A percentile compares a stretch with the other conserved stretches of the same genome.
Evolutionary conservation across 2,113 vertebrate species (phyloP).

Genomic region (Steatornis caripensis): DNA sequence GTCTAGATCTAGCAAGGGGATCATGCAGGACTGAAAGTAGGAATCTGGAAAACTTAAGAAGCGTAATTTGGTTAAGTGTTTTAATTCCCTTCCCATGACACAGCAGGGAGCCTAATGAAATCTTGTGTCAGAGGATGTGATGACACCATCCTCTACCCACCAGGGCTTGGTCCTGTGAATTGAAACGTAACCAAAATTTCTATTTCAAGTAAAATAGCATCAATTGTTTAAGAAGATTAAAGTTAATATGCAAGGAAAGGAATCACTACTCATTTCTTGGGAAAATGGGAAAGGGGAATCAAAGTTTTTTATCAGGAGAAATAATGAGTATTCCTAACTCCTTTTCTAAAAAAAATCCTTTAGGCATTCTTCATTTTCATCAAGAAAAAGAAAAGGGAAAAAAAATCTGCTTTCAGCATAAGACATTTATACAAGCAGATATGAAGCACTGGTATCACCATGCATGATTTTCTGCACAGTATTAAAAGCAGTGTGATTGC

Average conservation of each 20-base stretch:
- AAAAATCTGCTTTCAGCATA: neutral
- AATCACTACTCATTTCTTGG: neutral
- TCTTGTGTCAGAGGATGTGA: neutral
- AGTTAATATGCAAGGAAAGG: neutral
- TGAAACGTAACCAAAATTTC: neutral
- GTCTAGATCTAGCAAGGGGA: neutral
- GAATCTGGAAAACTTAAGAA: neutral
- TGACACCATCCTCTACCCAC: no score
- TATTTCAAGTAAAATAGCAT: slow-evolving; percentile 15
- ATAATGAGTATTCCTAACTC: neutral
- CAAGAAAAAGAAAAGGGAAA: slow-evolving; percentile 15
- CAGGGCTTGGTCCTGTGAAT: neutral
- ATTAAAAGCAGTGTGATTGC: slow-evolving; percentile 42
- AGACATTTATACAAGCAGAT: neutral
- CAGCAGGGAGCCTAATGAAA: neutral
- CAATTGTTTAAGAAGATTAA: neutral
- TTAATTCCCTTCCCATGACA: neutral
- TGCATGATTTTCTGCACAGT: slow-evolving; percentile 27
- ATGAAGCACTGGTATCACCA: slow-evolving; percentile 12
- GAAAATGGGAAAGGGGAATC: neutral
- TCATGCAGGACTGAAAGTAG: neutral
- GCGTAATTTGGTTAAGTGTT: neutral
- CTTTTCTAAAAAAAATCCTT: neutral
- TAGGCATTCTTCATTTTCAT: neutral
- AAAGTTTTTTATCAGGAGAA: neutral